Evolutionary conservation across 2,797 vertebrate species (phyloP), one percentile per base, ranked within the genome.

Genomic region (Dromococcyx pavoninus): DNA sequence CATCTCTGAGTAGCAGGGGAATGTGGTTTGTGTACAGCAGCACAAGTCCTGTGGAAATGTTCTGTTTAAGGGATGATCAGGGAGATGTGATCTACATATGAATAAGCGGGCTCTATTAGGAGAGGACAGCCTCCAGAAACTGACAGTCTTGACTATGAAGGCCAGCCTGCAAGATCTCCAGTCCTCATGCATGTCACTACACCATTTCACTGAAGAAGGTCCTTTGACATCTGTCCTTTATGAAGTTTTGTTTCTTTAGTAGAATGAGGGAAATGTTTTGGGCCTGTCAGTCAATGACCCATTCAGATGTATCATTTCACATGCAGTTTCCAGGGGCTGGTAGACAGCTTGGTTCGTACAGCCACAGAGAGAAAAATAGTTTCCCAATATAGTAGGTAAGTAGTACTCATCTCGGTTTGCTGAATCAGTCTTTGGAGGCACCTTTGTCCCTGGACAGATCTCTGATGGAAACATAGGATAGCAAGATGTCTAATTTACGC

Each of bases 261-360:
- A 46, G 50, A 43, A 12, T 13, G 23, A 62, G 27, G 16, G 10
- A 57, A 61, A 76, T 1, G 0, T 23, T 27, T 32, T n/a, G 17
- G 18, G 12, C 7, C 28, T 50, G 12, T 81, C 56, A 30, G 12
- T 81, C 56, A 30, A 17, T 44, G 58, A 21, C 16, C 27, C 16
- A 2, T 53, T 67, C 28, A 71, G 35, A 37, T 3, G 3, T 24
- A 13, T 5, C 57, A 37, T 7, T 53, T 65, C 17, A 54, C 53
- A 12, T 1, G 1, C 16, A 51, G 33, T 43, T 70, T 82, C 30
- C 43, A 51, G 0, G 0, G 33, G 17, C 28, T 57, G n/a, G 23
- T 9, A 44, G 46, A 56, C 58, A 79, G 15, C 19, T 79, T 65
- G 39, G 19, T 25, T 72, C 80, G 19, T 32, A 15, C 2, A 17